Conservation (phyloP, 1,140 invertebrate species). For the Macrobrachium rosenbergii region DNA sequence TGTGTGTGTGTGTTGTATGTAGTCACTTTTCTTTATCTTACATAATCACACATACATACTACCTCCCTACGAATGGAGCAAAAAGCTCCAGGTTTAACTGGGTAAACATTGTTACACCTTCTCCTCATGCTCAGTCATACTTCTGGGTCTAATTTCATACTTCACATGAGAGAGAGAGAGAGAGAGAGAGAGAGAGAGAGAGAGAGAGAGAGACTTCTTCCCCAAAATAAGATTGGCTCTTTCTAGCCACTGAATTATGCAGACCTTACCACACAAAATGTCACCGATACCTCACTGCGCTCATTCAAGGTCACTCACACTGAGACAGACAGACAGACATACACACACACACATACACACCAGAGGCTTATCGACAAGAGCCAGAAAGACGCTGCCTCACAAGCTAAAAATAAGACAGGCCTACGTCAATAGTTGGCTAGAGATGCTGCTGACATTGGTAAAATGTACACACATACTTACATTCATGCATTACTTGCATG, state of each 20-base stretch:
- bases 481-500: neutral
- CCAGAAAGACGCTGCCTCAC: too few relatives aligned
- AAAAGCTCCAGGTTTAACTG: too few relatives aligned
- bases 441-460: neutral
- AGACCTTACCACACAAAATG: neutral
- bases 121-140: too few relatives aligned
- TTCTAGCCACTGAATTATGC: too few relatives aligned
- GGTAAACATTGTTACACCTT: too few relatives aligned
- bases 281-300: neutral
- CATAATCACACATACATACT: too few relatives aligned
- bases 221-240: too few relatives aligned
- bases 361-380: neutral
- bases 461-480: constrained; percentile 2
- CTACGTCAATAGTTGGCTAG: neutral
- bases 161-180: neutral
- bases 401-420: neutral
- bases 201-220: neutral
- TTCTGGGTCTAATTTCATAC: too few relatives aligned
- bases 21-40: too few relatives aligned
- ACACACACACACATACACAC: constrained; percentile 13
- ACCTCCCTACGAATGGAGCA: too few relatives aligned
- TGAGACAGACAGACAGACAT: neutral
- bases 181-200: constrained; percentile 15
- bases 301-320: too few relatives aligned
- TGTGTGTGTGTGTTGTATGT: too few relatives aligned